Percentiles rank a stretch among this genome's conserved stretches.
phyloP scores from a whole-genome alignment of 2,888 invertebrate genomes.

The Habrosyne pyritoides region DNA sequence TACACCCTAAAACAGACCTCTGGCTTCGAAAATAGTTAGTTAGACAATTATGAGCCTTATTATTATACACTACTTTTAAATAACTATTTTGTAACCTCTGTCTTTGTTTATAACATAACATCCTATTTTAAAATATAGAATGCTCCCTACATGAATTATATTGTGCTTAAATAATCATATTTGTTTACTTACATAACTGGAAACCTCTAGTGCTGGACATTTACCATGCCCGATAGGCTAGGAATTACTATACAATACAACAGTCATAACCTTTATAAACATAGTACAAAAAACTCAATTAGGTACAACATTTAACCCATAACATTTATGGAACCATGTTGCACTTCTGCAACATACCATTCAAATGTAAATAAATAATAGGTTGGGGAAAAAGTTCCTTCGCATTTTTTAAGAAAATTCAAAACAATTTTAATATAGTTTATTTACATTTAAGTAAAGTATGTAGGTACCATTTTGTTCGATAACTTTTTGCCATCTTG shows the following conservation, averaged over 20 bases:
- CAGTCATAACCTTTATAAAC: too few relatives aligned
- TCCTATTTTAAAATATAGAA: slow-evolving; percentile 60
- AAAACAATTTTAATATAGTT: too few relatives aligned
- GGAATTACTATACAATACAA: slow-evolving; percentile 10
- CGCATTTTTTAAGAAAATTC: too few relatives aligned
- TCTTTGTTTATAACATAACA: slow-evolving; percentile 59
- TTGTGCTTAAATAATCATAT: slow-evolving; percentile 48
- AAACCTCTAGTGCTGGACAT: slow-evolving; percentile 8
- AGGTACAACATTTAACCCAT: too few relatives aligned
- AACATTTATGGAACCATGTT: too few relatives aligned
- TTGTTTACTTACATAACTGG: slow-evolving; percentile 7
- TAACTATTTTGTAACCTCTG: slow-evolving; percentile 56
- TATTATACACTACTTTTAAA: slow-evolving; percentile 48
- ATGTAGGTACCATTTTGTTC: too few relatives aligned
- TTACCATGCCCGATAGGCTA: slow-evolving; percentile 13
- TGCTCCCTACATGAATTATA: slow-evolving; percentile 62
- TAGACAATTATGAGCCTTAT: slow-evolving; percentile 69
- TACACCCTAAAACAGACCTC: slow-evolving; percentile 73
- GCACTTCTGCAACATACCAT: too few relatives aligned
- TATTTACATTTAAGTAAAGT: too few relatives aligned
- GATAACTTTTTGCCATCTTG: too few relatives aligned
- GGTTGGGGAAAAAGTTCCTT: too few relatives aligned
- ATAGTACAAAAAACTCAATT: too few relatives aligned
- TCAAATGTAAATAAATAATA: too few relatives aligned
- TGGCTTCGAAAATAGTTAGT: slow-evolving; percentile 60